phyloP scores from a whole-genome alignment of 2,113 vertebrate genomes.

The Aspidoscelis tigris region DNA sequence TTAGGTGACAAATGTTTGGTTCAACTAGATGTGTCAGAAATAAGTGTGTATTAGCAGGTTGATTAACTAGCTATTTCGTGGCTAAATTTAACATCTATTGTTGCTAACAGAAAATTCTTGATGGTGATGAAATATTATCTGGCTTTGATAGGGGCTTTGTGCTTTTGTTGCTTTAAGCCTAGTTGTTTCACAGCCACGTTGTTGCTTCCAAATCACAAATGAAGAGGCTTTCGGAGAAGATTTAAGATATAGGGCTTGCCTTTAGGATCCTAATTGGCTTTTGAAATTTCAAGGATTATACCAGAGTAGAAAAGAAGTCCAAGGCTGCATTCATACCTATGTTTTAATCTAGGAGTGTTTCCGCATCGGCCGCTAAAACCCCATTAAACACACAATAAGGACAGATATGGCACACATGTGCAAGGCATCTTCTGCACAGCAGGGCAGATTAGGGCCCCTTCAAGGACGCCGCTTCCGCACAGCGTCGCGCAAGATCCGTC shows the following conservation, averaged over 20 bases:
- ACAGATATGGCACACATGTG: too few species aligned
- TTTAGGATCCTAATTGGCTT: not conserved
- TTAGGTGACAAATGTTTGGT: conserved; percentile 36
- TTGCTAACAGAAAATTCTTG: not conserved
- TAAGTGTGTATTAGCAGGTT: conserved; percentile 35
- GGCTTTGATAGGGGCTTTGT: not conserved
- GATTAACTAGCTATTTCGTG: conserved; percentile 30
- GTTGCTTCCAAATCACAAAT: not conserved
- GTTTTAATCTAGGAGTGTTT: too few species aligned
- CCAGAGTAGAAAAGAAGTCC: too few species aligned
- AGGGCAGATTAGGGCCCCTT: too few species aligned
- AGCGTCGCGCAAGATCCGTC: too few species aligned
- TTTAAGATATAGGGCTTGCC: not conserved
- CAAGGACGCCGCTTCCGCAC: too few species aligned
- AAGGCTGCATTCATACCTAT: too few species aligned
- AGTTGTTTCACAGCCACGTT: too few species aligned
- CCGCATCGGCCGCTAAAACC: too few species aligned
- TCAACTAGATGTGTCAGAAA: conserved; percentile 33
- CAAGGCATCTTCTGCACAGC: too few species aligned
- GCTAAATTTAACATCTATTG: conserved; percentile 34
- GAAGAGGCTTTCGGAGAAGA: not conserved
- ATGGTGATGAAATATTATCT: not conserved
- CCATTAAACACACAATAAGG: too few species aligned
- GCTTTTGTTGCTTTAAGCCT: not conserved
- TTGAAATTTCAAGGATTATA: not conserved